Base-by-base conservation (phyloP, 2,113 vertebrate species). In the Glaucomys volans region DNA sequence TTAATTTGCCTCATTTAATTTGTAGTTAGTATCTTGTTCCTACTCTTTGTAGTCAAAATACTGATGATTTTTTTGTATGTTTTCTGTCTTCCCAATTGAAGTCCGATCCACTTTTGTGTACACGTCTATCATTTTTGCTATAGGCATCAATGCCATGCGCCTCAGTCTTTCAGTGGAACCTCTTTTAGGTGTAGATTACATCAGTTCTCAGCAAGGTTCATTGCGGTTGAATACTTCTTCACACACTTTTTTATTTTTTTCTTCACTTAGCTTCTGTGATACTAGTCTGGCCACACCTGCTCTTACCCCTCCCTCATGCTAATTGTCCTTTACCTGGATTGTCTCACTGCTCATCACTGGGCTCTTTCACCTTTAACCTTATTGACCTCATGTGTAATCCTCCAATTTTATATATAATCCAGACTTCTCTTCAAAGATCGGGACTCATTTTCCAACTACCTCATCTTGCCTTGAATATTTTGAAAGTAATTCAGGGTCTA, bases 11-110 rank as follows among this genome's bases (percentile, higher is more conserved):
- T 92, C 2, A 20, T 18, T 12, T 10, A n/a, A 80, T 10, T 74
- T 11, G 4, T 37, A 59, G 9, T 28, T 59, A 95, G 62, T 87
- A 50, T 9, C 26, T 80, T 62, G 22, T 26, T 47, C 16, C 35
- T 79, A 42, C 14, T 42, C 12, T 91, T 79, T n/a, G 37, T n/a
- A 50, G 22, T 16, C 47, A 74, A 79, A 79, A n/a, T 47, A 67
- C n/a, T 77, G 14, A 44, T 37, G 11, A 4, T 44, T 0, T 40
- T 81, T 52, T 52, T 82, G 22, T 35, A 0, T 72, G 17, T 67
- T 83, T 91, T 69, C 52, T 85, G 24, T 88, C 87, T 87, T 69
- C 26, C 75, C n/a, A 67, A 20, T 26, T 85, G 28, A 75, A 24
- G 8, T 88, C 14, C 84, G 32, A 40, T 30, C 22, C 8, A 30